Base-by-base conservation (phyloP, 1,140 invertebrate species). In the Xylocopa sonorina region DNA sequence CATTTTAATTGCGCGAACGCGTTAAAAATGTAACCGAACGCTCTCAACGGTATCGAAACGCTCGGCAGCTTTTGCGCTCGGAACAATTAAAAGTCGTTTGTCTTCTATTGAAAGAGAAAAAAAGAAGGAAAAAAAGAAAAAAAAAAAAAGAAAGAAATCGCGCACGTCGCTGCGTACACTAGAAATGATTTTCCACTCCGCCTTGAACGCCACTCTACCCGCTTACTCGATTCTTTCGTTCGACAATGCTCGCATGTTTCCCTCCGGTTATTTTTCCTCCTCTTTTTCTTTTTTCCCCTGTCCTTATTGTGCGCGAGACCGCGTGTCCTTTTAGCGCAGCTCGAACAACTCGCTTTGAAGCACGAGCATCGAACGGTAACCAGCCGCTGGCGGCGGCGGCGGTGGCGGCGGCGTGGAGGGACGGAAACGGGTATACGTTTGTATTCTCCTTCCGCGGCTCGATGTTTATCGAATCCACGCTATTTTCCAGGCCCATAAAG, bases 391-490 rank as follows among this genome's bases (percentile, higher is more conserved):
- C 32, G 29, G 34, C n/a, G n/a, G n/a, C n/a, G n/a, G n/a, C n/a
- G n/a, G n/a, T n/a, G n/a, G n/a, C n/a, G n/a, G n/a, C n/a, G n/a
- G n/a, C n/a, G n/a, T n/a, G n/a, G n/a, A n/a, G n/a, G n/a, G n/a
- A n/a, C n/a, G 5, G 21, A 58, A 77, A 29, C 53, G n/a, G n/a
- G n/a, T n/a, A n/a, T n/a, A 29, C 41, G 55, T 58, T 29, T 34
- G 43, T 50, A 38, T 27, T 34, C 53, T 69, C 34, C 53, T 41
- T 38, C 50, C 32, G n/a, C 16, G 10, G 16, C 55, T 24, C 43
- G 50, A 55, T 38, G 66, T 73, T 68, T 67, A 79, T 74, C 53
- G 62, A 58, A 73, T 46, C 48, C 43, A 50, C 12, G 63, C 14
- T 48, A 68, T 51, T 51, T 74, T 68, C 34, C 14, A 27, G 24